phyloP scores from a whole-genome alignment of 2,888 invertebrate genomes.

The Cyaniris semiargus region DNA sequence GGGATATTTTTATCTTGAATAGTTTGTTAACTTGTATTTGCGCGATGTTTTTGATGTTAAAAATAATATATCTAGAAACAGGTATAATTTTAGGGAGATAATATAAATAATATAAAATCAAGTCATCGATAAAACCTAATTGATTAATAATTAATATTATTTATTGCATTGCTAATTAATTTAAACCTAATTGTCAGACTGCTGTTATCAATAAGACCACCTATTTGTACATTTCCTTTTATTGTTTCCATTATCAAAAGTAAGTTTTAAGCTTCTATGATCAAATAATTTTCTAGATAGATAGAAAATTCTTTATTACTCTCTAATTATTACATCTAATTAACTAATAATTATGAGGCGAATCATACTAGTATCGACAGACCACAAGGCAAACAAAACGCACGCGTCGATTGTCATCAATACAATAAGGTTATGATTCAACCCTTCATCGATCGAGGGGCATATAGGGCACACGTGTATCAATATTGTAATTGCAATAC shows the following conservation, averaged over 20 bases:
- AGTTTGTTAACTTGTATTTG: neutral
- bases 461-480: constrained; percentile 9
- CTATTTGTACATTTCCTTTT: too few relatives aligned
- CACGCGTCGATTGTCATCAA: constrained; percentile 41
- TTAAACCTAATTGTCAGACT: too few relatives aligned
- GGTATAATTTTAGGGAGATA: too few relatives aligned
- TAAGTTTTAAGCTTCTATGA: neutral
- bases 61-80: too few relatives aligned
- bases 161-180: too few relatives aligned
- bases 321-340: neutral
- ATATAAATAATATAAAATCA: too few relatives aligned
- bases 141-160: too few relatives aligned
- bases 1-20: neutral
- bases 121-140: too few relatives aligned
- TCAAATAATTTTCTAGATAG: neutral
- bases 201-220: too few relatives aligned
- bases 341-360: neutral
- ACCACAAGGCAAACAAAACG: constrained; percentile 11
- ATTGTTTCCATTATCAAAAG: too few relatives aligned
- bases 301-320: too few relatives aligned
- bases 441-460: constrained; percentile 41
- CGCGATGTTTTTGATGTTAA: too few relatives aligned
- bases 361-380: neutral
- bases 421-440: constrained; percentile 42
- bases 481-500: constrained; percentile 27